Percentiles rank a stretch among this genome's conserved stretches.
Evolutionary conservation across 2,888 invertebrate species (phyloP).

Genomic region (Melieria omissa): DNA sequence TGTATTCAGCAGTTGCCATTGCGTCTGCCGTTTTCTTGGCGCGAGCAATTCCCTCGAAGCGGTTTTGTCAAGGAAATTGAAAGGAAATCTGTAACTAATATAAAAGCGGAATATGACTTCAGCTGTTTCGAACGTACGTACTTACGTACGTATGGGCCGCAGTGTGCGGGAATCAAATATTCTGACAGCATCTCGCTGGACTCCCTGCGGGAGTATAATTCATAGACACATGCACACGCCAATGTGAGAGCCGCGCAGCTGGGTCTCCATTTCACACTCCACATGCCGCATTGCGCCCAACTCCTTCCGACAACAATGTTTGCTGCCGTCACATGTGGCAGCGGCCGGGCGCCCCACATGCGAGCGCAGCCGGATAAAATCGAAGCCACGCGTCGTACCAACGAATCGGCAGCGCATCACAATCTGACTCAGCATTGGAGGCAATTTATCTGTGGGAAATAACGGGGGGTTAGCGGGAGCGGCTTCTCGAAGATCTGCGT

Average conservation of each 20-base stretch:
- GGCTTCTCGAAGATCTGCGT: neutral
- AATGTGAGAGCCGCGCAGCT: neutral
- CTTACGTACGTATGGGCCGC: no score
- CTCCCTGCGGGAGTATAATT: slow-evolving; percentile 28
- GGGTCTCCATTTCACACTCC: neutral
- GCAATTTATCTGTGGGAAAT: neutral
- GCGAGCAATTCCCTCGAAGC: neutral
- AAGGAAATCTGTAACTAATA: slow-evolving; percentile 49
- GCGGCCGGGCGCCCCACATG: neutral
- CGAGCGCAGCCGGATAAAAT: neutral
- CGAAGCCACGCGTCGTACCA: neutral
- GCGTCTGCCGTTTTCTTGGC: neutral
- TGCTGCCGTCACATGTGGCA: neutral
- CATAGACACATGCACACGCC: slow-evolving; percentile 9
- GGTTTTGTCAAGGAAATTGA: slow-evolving; percentile 44
- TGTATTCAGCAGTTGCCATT: neutral
- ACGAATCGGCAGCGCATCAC: neutral
- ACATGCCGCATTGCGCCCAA: no score
- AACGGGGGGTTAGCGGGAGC: neutral
- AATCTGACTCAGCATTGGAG: neutral
- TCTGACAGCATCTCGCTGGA: slow-evolving; percentile 23
- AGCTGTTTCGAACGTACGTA: neutral
- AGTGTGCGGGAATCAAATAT: slow-evolving; percentile 30
- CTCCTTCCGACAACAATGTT: neutral
- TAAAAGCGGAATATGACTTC: slow-evolving; percentile 43